Conservation (phyloP, 2,113 vertebrate genomes). For the Chaenogobius annularis region DNA sequence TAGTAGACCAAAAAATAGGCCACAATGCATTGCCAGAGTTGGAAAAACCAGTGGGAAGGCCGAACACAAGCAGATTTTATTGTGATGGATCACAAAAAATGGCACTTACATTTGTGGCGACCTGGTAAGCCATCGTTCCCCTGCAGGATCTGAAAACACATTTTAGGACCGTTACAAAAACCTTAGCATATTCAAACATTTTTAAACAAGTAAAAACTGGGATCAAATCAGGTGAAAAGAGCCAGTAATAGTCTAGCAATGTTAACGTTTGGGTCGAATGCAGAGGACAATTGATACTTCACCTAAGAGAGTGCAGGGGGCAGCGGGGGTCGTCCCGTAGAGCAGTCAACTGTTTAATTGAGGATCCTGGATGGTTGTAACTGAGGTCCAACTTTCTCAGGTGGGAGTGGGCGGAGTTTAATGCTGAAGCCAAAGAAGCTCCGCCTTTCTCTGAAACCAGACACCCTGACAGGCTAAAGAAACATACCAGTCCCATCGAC, state of each 20-base stretch:
- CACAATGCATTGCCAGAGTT: too few relatives aligned
- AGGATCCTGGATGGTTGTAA: too few relatives aligned
- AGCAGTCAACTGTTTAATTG: background rate
- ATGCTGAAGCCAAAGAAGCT: background rate
- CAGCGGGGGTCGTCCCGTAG: background rate
- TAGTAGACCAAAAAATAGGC: too few relatives aligned
- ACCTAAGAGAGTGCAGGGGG: background rate
- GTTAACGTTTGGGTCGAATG: background rate
- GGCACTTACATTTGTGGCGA: background rate
- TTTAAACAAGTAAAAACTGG: too few relatives aligned
- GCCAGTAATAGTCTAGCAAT: background rate
- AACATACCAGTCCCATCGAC: background rate
- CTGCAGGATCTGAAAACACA: background rate
- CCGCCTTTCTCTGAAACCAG: background rate
- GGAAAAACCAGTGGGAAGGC: too few relatives aligned
- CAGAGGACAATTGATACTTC: background rate
- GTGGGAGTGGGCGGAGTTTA: too few relatives aligned
- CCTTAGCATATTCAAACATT: too few relatives aligned
- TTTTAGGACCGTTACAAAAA: too few relatives aligned
- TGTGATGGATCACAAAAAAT: too few relatives aligned
- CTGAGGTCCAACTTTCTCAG: too few relatives aligned
- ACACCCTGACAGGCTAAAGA: background rate
- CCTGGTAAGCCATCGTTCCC: background rate
- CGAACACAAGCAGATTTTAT: too few relatives aligned
- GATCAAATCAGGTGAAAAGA: too few relatives aligned